A percentile compares a stretch with the other conserved stretches of the same genome.
phyloP scores from a whole-genome alignment of 2,797 vertebrate genomes.

The Podargus strigoides region DNA sequence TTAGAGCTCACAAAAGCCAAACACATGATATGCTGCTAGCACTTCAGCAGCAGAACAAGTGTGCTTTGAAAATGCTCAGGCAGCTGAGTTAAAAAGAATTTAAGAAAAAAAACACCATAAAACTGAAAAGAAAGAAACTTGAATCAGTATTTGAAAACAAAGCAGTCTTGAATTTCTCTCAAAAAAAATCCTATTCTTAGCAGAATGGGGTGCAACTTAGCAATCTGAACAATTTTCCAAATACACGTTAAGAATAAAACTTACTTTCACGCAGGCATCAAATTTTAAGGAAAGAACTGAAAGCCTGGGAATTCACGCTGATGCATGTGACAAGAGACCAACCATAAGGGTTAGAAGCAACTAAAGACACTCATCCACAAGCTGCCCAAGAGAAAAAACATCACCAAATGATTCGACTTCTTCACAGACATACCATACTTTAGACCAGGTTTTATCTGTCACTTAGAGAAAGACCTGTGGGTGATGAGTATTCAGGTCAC shows the following conservation, averaged over 20 bases:
- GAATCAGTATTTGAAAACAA: neutral
- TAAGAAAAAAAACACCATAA: neutral
- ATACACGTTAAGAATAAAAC: neutral
- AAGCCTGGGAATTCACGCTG: neutral
- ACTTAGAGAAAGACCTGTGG: neutral
- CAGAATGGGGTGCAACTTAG: neutral
- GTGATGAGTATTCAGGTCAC: slow-evolving; percentile 44
- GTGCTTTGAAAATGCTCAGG: neutral
- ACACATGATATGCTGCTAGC: neutral
- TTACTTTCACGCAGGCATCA: neutral
- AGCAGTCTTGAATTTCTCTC: neutral
- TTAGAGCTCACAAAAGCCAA: neutral
- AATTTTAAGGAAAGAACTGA: neutral
- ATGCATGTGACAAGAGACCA: neutral
- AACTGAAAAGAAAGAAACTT: neutral
- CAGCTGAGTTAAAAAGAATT: neutral
- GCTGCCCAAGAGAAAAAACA: neutral
- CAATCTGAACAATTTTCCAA: neutral
- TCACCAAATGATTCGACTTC: neutral
- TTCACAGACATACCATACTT: neutral
- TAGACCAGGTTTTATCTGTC: neutral
- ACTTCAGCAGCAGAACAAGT: neutral
- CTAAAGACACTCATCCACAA: neutral
- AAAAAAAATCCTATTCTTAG: neutral
- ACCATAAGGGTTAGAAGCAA: neutral